A percentile compares a stretch with the other conserved stretches of the same genome.
Conservation (phyloP, 2,888 invertebrate species). For the Exocentrus adspersus region DNA sequence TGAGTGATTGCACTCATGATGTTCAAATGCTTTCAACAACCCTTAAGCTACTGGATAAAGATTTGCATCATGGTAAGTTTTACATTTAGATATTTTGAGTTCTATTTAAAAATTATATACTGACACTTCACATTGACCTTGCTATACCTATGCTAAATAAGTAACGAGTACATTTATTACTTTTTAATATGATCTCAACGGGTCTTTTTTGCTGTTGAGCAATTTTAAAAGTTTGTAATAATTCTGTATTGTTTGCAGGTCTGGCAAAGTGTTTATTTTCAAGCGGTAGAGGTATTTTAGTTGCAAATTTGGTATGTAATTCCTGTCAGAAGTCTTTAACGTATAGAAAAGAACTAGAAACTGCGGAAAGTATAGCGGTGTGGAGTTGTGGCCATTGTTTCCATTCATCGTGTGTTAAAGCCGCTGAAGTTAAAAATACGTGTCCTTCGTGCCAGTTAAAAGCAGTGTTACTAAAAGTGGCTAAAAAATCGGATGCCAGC, state of each 20-base stretch:
- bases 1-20: constrained; percentile 81
- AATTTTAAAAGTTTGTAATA: not conserved
- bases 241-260: constrained; percentile 52
- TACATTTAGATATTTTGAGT: no score
- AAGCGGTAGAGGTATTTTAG: constrained; percentile 56
- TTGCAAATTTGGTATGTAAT: constrained; percentile 54
- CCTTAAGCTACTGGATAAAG: constrained; percentile 73
- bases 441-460: constrained; percentile 58
- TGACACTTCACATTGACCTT: no score
- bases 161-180: no score
- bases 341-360: constrained; percentile 45
- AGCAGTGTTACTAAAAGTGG: constrained; percentile 47
- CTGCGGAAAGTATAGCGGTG: constrained; percentile 51
- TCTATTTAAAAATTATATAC: no score
- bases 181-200: no score
- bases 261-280: constrained; percentile 56
- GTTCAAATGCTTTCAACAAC: constrained; percentile 76
- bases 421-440: constrained; percentile 46
- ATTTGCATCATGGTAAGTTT: constrained; percentile 71
- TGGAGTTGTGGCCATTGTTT: constrained; percentile 62
- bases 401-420: constrained; percentile 53
- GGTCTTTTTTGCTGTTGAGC: no score
- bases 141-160: no score
- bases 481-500: no score
- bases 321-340: constrained; percentile 58